These are phyloP conservation scores for Diachrysia chrysitis DNA, from an alignment of 2,888 invertebrate species.

Conservation along the genomic window DNA sequence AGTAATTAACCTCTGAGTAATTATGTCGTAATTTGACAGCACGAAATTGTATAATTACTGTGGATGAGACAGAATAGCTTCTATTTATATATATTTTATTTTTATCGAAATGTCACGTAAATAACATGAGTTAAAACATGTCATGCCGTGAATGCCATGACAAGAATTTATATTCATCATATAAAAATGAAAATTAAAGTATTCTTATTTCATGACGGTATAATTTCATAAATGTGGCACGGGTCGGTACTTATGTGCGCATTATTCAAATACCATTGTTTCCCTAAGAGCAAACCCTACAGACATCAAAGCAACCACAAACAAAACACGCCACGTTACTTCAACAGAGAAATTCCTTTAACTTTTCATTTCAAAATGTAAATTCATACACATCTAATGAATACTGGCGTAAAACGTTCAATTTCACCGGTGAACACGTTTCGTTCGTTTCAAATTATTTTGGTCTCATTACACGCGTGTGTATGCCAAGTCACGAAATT, in stretches of 20 bases:
- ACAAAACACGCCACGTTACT: slow-evolving; percentile 23
- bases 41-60: not conserved
- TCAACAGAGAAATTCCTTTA: slow-evolving; percentile 23
- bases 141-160: too few relatives aligned
- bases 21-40: not conserved
- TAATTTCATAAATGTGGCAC: not conserved
- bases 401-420: slow-evolving; percentile 39
- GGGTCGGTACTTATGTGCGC: not conserved
- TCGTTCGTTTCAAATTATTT: slow-evolving; percentile 42
- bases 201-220: not conserved
- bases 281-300: not conserved
- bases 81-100: too few relatives aligned
- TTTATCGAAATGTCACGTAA: too few relatives aligned
- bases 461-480: slow-evolving; percentile 35
- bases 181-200: too few relatives aligned
- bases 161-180: too few relatives aligned
- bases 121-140: too few relatives aligned
- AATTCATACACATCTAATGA: slow-evolving; percentile 44
- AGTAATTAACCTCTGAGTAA: not conserved
- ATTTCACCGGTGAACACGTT: slow-evolving; percentile 39
- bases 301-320: slow-evolving; percentile 8
- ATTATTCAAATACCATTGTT: slow-evolving; percentile 3
- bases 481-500: slow-evolving; percentile 35
- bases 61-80: too few relatives aligned
- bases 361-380: slow-evolving; percentile 44